Conservation (phyloP, 2,113 vertebrate species). For the Trichomycterus rosablanca region DNA sequence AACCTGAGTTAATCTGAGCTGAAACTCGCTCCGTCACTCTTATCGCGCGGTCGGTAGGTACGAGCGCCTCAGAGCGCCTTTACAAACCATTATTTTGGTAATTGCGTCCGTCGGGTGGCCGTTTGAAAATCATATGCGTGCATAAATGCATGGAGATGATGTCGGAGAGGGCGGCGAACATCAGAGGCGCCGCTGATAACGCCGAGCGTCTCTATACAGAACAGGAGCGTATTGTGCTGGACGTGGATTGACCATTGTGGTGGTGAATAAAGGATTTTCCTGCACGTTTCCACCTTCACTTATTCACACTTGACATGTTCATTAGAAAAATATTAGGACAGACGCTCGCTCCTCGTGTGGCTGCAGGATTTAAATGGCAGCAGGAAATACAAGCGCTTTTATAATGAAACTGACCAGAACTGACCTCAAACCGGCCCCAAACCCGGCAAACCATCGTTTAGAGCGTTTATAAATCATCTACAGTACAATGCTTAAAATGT, state of each 20-base stretch:
- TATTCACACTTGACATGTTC: conserved; percentile 26
- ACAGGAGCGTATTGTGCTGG: neutral
- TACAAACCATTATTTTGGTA: conserved; percentile 73
- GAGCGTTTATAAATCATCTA: too few species aligned
- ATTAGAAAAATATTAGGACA: neutral
- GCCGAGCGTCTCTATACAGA: too few species aligned
- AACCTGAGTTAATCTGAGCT: conserved; percentile 74
- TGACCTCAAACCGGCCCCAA: too few species aligned
- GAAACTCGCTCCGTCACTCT: conserved; percentile 59
- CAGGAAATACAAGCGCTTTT: too few species aligned
- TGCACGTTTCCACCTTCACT: neutral
- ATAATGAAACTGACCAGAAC: too few species aligned
- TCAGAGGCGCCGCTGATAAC: conserved; percentile 51
- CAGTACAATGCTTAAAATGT: too few species aligned
- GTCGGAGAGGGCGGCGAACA: conserved; percentile 50
- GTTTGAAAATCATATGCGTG: conserved; percentile 66
- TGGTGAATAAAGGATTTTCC: neutral
- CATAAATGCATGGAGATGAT: conserved; percentile 60
- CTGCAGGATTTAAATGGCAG: too few species aligned
- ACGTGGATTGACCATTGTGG: neutral
- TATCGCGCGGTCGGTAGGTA: conserved; percentile 67
- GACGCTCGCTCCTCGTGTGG: too few species aligned
- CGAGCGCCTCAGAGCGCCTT: conserved; percentile 57
- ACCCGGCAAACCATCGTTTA: too few species aligned
- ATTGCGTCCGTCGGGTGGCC: conserved; percentile 68